Conservation (phyloP, 2,888 invertebrate genomes). For the Liposcelis brunnea region DNA sequence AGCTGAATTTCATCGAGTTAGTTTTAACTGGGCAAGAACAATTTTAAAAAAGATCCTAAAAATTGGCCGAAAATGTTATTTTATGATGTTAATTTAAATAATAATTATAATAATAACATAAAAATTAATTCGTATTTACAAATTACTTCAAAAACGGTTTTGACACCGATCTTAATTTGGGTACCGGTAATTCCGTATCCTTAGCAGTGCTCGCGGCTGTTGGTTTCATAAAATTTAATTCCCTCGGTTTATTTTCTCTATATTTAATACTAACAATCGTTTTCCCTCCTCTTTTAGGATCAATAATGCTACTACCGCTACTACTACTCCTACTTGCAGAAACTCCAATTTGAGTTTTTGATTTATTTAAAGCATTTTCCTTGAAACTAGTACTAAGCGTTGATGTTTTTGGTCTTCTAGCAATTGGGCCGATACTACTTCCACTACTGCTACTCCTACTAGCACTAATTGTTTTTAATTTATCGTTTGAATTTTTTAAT, state of each 20-base stretch:
- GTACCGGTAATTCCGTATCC: constrained; percentile 23
- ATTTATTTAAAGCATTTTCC: constrained; percentile 22
- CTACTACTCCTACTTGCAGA: constrained; percentile 32
- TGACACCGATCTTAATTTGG: constrained; percentile 2
- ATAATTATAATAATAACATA: too few species aligned
- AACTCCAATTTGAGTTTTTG: constrained; percentile 28
- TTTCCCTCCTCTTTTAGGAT: neutral
- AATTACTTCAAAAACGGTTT: constrained; percentile 6
- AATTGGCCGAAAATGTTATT: too few species aligned
- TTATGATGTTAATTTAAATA: too few species aligned
- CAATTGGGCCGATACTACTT: constrained; percentile 34
- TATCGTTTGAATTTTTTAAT: constrained; percentile 17
- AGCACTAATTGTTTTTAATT: constrained; percentile 28
- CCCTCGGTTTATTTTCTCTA: constrained; percentile 21
- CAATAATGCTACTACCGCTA: constrained; percentile 30
- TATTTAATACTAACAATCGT: constrained; percentile 5
- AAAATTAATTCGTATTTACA: too few species aligned
- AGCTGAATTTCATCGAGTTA: too few species aligned
- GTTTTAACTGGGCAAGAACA: too few species aligned
- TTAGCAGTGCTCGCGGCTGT: constrained; percentile 71
- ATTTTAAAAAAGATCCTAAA: too few species aligned
- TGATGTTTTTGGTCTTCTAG: constrained; percentile 17
- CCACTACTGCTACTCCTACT: constrained; percentile 41
- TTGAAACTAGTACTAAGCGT: constrained; percentile 29
- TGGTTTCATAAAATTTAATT: constrained; percentile 68